These are phyloP conservation scores for Graptemys geographica DNA, from an alignment of 2,797 vertebrate genomes.

Conservation along the genomic window DNA sequence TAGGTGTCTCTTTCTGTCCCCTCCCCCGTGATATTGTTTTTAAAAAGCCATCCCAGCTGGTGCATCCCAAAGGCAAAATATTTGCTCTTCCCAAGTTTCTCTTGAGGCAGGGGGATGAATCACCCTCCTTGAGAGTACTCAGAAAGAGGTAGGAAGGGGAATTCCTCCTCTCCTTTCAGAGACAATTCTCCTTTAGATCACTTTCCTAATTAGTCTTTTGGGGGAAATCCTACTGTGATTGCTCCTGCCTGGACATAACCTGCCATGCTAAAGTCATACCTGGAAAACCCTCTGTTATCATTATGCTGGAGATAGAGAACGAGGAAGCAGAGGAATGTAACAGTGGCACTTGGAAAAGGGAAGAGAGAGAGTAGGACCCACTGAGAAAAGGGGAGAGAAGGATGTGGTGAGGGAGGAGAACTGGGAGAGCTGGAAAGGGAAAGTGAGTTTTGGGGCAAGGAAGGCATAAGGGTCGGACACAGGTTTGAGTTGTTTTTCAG, in stretches of 20 bases:
- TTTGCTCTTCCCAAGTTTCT: not conserved
- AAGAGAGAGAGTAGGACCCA: not conserved
- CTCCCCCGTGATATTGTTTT: not conserved
- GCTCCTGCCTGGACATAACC: not conserved
- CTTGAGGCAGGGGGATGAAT: not conserved
- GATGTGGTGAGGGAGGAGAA: not conserved
- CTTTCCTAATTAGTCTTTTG: not conserved
- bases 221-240: not conserved
- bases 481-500: too few relatives aligned
- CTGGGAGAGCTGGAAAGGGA: not conserved
- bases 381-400: not conserved
- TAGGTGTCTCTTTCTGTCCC: not conserved
- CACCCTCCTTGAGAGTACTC: accelerated
- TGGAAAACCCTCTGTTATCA: not conserved
- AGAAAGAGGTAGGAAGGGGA: not conserved
- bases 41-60: not conserved
- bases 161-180: not conserved
- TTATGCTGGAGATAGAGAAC: not conserved
- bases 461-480: too few relatives aligned
- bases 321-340: not conserved
- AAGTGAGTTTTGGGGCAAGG: not conserved
- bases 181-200: not conserved
- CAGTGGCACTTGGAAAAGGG: not conserved
- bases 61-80: not conserved
- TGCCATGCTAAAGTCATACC: not conserved